A percentile compares a stretch with the other conserved stretches of the same genome.
Conservation (phyloP, 2,797 vertebrate genomes). For the Periophthalmus magnuspinnatus region DNA sequence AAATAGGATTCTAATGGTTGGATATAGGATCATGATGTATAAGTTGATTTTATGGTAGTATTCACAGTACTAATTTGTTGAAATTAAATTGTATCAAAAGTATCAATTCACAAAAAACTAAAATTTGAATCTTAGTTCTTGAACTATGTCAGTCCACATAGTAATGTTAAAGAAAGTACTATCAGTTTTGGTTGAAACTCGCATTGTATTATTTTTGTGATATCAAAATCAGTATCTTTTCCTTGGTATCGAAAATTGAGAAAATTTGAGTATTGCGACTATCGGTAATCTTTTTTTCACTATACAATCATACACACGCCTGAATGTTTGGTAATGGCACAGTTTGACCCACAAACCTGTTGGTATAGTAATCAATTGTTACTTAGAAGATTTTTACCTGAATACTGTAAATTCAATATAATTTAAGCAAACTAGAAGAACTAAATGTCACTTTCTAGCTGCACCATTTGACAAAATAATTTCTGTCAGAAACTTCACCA, state of each 20-base stretch:
- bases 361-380: too few species aligned
- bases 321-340: too few species aligned
- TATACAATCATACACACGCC: too few species aligned
- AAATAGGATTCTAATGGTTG: slow-evolving; percentile 23
- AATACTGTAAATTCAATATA: background rate
- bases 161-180: too few species aligned
- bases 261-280: too few species aligned
- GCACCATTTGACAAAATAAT: background rate
- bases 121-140: background rate
- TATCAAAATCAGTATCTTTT: background rate
- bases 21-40: background rate
- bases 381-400: too few species aligned
- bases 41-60: background rate
- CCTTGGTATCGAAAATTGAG: too few species aligned
- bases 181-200: too few species aligned
- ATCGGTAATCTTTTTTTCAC: too few species aligned
- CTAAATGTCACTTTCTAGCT: background rate
- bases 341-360: too few species aligned
- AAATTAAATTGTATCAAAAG: too few species aligned
- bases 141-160: background rate
- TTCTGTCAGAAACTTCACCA: background rate
- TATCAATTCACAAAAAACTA: background rate
- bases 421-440: background rate
- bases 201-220: too few species aligned
- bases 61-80: background rate